Base-by-base conservation (phyloP, 2,888 invertebrate genomes). In the Stratiomys singularior region DNA sequence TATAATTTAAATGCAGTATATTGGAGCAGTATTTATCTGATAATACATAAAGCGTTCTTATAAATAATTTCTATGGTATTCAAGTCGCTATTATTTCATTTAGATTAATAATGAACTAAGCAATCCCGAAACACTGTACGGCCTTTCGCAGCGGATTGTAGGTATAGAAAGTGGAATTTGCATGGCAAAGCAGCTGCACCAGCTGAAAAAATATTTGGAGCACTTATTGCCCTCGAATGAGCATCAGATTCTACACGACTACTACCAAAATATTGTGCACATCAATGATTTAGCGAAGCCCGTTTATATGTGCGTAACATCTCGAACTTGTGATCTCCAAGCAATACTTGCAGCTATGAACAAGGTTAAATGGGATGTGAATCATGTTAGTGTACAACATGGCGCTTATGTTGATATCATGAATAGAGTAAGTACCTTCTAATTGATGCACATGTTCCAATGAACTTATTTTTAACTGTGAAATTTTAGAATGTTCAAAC, bases 371-470 rank as follows among this genome's bases (percentile, higher is more conserved):
- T 99, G 98, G 98, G 92, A 96, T 87, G 92, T 99, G 78, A 96
- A 96, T 89, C 96, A 96, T 83, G 96, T 99, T 0, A 96, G 96
- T 88, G 96, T 95, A 0, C 95, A 98, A 83, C 98, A 99, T 85
- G 98, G 96, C 84, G 88, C 90, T 1, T 99, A 99, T 85, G 92
- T 96, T 13, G 95, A 96, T 82, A 89, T 92, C 84, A 88, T 96
- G 69, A 89, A 94, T 47, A 87, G 87, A 89, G 92, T 92, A 86
- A 85, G 87, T 52, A 13, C 13, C 13, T 44, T n/a, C n/a, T n/a
- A 9, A 9, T 37, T 37, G 37, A 37, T 5, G 37, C 37, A 37
- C 3, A 37, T 9, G 37, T 9, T 37, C 9, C 37, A 37, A 37
- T 28, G 27, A 30, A 27, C 27, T 25, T 25, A 30, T 28, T 27